A percentile compares a stretch with the other conserved stretches of the same genome.
phyloP scores from a whole-genome alignment of 2,888 invertebrate genomes.

The Taphrorychus bicolor region DNA sequence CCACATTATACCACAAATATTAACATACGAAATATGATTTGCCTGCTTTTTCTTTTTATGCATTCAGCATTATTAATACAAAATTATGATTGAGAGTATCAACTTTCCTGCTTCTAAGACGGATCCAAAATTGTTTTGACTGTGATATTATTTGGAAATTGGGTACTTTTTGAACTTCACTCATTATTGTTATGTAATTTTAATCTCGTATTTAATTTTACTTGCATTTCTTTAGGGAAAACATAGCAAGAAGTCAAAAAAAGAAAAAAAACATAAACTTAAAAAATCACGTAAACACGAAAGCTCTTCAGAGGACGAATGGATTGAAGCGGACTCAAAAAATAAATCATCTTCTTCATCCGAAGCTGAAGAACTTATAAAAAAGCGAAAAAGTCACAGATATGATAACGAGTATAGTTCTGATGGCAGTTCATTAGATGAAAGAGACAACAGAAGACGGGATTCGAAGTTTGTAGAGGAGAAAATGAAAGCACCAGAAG shows the following conservation, averaged over 20 bases:
- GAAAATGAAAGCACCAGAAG: background rate
- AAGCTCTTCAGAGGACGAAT: constrained; percentile 36
- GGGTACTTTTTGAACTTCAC: no score
- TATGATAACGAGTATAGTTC: background rate
- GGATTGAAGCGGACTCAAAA: constrained; percentile 34
- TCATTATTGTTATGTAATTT: no score
- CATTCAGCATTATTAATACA: no score
- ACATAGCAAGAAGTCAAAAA: constrained; percentile 26
- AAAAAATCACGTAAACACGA: background rate
- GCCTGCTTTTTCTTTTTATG: no score
- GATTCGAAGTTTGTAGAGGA: background rate
- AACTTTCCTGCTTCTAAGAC: no score
- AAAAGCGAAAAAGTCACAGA: background rate
- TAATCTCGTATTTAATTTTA: no score
- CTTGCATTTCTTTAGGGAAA: no score
- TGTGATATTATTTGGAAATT: no score
- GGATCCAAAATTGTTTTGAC: no score
- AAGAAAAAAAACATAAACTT: constrained; percentile 20
- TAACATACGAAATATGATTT: no score
- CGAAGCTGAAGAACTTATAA: background rate
- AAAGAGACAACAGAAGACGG: background rate
- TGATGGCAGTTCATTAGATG: background rate
- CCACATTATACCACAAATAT: no score
- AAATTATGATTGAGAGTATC: no score
- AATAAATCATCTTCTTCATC: constrained; percentile 1